Conservation (phyloP, 2,797 vertebrate genomes). For the Pitangus sulphuratus region DNA sequence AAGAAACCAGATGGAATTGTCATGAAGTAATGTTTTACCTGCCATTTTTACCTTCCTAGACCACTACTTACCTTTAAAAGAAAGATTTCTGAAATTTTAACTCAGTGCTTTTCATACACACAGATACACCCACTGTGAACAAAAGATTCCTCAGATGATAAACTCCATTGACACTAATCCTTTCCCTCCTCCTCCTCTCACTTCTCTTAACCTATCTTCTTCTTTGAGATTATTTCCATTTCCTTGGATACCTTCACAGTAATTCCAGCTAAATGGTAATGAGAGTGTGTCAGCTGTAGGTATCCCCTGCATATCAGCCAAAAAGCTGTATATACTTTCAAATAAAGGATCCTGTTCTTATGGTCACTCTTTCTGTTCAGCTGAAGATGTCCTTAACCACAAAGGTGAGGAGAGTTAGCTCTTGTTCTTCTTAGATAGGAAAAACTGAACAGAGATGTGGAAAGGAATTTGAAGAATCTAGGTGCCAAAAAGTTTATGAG, state of each 20-base stretch:
- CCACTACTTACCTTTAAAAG: neutral
- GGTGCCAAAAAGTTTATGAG: neutral
- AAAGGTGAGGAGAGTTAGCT: neutral
- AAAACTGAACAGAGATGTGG: neutral
- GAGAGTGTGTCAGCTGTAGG: neutral
- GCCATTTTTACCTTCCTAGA: neutral
- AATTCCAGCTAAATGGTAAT: conserved; percentile 9
- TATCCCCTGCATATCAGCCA: neutral
- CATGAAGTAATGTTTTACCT: neutral
- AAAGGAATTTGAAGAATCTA: neutral
- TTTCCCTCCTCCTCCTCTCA: neutral
- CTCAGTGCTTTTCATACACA: neutral
- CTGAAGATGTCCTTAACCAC: neutral
- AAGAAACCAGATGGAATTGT: neutral
- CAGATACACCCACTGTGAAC: neutral
- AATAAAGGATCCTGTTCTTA: neutral
- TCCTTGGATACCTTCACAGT: conserved; percentile 16
- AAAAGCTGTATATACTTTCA: neutral
- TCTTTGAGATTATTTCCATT: conserved; percentile 29
- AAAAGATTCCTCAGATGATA: conserved; percentile 7
- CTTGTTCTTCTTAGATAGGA: neutral
- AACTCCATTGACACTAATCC: neutral
- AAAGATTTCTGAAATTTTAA: neutral
- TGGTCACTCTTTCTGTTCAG: neutral
- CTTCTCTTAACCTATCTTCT: neutral